Evolutionary conservation across 2,113 vertebrate genomes (phyloP).

Genomic region (Geothlypis trichas): DNA sequence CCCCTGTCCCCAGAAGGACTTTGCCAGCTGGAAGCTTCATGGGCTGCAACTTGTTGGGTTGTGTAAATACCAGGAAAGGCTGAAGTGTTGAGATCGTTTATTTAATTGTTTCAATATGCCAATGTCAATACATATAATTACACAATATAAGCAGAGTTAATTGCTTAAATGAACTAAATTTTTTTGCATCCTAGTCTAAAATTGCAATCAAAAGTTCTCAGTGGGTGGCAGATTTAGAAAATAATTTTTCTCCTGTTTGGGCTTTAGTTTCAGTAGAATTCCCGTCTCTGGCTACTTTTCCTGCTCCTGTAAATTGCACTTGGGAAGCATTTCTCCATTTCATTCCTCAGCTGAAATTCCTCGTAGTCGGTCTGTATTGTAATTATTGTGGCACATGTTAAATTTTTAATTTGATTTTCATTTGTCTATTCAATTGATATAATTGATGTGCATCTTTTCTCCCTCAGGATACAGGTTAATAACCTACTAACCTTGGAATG

Average conservation of each 20-base stretch:
- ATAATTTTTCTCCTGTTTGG: background rate
- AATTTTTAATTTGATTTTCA: conserved; percentile 74
- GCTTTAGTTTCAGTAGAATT: background rate
- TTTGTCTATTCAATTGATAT: conserved; percentile 67
- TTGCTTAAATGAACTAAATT: conserved; percentile 36
- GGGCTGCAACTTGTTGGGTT: background rate
- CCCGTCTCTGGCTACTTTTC: background rate
- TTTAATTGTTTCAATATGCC: conserved; percentile 4
- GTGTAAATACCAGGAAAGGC: background rate
- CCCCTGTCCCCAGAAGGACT: background rate
- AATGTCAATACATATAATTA: conserved; percentile 6
- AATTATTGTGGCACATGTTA: conserved; percentile 41
- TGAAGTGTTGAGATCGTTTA: background rate
- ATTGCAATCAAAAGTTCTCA: conserved; percentile 36
- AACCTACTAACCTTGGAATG: conserved; percentile 65
- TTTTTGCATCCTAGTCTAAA: conserved; percentile 12
- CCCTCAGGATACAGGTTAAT: conserved; percentile 62
- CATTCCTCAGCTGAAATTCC: conserved; percentile 37
- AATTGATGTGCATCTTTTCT: conserved; percentile 53
- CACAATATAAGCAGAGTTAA: conserved; percentile 16
- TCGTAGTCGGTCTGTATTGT: conserved; percentile 40
- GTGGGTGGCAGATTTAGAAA: conserved; percentile 24
- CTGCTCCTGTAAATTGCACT: background rate
- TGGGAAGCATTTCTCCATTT: background rate
- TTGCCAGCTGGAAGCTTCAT: background rate